Base-by-base conservation (phyloP, 2,888 invertebrate species). In the Ophonus ardosiacus region DNA sequence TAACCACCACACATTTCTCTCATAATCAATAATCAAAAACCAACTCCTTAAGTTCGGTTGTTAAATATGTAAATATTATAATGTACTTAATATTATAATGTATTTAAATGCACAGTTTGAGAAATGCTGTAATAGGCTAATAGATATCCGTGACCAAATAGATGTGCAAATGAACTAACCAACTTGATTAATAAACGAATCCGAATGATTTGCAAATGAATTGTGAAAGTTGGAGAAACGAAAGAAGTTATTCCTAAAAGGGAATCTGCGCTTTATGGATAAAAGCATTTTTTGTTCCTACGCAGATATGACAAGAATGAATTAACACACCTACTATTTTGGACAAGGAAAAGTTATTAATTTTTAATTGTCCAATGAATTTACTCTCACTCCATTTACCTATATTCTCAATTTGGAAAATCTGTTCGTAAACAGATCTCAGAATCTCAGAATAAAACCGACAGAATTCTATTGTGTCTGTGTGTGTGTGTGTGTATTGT, bases 191-290 rank as follows among this genome's bases (percentile, higher is more conserved):
- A 78, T 78, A 78, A 78, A 57, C 24, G 78, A 78, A 56, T 56
- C 56, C 17, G 31, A 68, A 24, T 63, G 68, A 74, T 56, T 78
- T 57, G 78, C 78, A 78, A 78, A 78, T 78, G 51, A 21, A 38
- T 40, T 78, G 78, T 78, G 78, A 78, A 78, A 78, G 78, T 78
- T 78, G 15, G 78, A 24, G 78, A 78, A 78, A 78, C 57, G 78
- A 78, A 78, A 78, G 57, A 78, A 78, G 78, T 78, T 15, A 31
- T 43, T 43, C 71, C 68, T 68, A 43, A 40, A 74, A 74, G 43
- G 71, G 68, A 18, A 4, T 13, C 43, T 15, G 15, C 17, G 40
- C 40, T 74, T 43, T 78, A 78, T 78, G 78, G 78, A n/a, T 76
- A 51, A 21, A 76, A 76, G 10, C 13, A 76, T 78, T 78, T 57